Percentiles rank a stretch among this genome's conserved stretches.
These are phyloP conservation scores for Volucella bombylans DNA, from an alignment of 2,888 invertebrate genomes.

Conservation along the genomic window DNA sequence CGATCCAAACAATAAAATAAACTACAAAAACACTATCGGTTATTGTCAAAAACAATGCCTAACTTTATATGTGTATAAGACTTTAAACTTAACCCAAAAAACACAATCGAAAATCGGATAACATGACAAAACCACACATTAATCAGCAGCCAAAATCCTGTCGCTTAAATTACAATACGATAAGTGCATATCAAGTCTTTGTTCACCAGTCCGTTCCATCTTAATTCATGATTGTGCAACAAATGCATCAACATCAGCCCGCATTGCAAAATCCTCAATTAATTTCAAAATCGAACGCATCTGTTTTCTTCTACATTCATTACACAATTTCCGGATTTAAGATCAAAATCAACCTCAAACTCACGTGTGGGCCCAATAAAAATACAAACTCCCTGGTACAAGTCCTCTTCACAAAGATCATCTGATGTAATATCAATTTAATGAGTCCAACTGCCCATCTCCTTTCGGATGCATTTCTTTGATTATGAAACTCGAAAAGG, in stretches of 20 bases:
- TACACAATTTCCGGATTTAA: constrained; percentile 63
- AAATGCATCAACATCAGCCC: constrained; percentile 16
- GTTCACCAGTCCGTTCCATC: constrained; percentile 17
- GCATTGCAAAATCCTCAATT: constrained; percentile 26
- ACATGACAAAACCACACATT: not conserved
- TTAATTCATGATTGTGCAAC: constrained; percentile 35
- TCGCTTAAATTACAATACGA: not conserved
- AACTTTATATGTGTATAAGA: too few relatives aligned
- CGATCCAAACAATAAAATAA: too few relatives aligned
- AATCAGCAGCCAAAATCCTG: not conserved
- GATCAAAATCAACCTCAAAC: constrained; percentile 47
- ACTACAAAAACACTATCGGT: too few relatives aligned
- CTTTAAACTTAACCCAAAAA: too few relatives aligned
- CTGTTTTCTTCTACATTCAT: constrained; percentile 14
- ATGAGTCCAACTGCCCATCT: constrained; percentile 38
- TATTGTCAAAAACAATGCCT: too few relatives aligned
- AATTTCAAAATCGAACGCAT: constrained; percentile 14
- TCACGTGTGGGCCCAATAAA: constrained; percentile 12
- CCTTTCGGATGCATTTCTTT: constrained; percentile 30
- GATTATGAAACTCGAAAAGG: constrained; percentile 37
- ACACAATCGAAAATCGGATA: too few relatives aligned
- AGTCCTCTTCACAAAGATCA: constrained; percentile 9
- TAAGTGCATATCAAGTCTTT: not conserved
- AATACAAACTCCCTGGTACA: not conserved
- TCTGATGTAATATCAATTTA: constrained; percentile 50